Base-by-base conservation (phyloP, 2,888 invertebrate genomes). In the Plusia festucae region DNA sequence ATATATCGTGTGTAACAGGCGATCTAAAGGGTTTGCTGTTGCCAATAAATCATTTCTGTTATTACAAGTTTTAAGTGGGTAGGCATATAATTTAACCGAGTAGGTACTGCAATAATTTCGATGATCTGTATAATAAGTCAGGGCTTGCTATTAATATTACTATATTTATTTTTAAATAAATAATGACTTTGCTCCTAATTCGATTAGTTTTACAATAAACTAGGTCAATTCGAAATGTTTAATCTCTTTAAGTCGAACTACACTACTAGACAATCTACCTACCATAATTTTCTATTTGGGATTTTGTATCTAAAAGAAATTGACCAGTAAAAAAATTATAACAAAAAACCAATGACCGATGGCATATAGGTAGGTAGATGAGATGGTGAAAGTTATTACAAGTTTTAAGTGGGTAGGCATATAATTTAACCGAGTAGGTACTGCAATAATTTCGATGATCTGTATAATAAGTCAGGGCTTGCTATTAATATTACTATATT, bases 41-140 rank as follows among this genome's bases (percentile, higher is more conserved):
- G 71, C 71, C 65, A 75, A 76, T 76, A 70, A 65, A 79, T 79
- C 70, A 70, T 76, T 75, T 57, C 15, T 65, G 68, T 60, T 78
- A 78, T 58, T 78, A 73, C 52, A 54, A 73, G 62, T 68, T 59
- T 52, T 67, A 73, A 78, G 74, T 78, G 68, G 52, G 32, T 56
- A 59, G 55, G 49, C 78, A 78, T 66, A 67, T 57, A 55, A 61
- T 67, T 78, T 56, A 61, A 59, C 56, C 16, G 59, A 54, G 40
- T 58, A 61, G 30, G 40, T 77, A 60, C 73, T 40, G 67, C 73
- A 73, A 77, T 73, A 77, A 73, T 73, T 73, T 60, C 40, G 9
- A 51, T 60, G 67, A 58, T 44, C 77, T 30, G 46, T 49, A 15
- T 77, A 34, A 53, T 72, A 55, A 49, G 44, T 66, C 72, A 65